phyloP scores from a whole-genome alignment of 2,113 vertebrate species.

The Agelaius phoeniceus region DNA sequence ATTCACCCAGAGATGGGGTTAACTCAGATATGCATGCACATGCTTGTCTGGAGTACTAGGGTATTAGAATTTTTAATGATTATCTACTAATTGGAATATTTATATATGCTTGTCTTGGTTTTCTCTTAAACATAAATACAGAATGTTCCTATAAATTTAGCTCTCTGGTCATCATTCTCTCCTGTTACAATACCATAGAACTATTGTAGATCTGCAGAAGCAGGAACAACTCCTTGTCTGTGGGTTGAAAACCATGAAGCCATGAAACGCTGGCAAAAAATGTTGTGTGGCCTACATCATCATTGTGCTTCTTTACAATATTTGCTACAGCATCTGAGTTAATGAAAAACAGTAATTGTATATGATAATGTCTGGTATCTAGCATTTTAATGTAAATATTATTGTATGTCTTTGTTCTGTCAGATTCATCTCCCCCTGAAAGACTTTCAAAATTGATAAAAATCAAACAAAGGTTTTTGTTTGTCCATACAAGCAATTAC shows the following conservation, averaged over 20 bases:
- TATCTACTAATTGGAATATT: background rate
- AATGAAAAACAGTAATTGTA: background rate
- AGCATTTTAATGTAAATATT: background rate
- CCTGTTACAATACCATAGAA: background rate
- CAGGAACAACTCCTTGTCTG: background rate
- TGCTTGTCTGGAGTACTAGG: background rate
- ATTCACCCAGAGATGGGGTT: background rate
- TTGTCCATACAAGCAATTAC: background rate
- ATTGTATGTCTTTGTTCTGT: background rate
- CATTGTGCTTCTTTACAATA: background rate
- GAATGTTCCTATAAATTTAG: background rate
- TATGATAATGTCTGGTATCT: background rate
- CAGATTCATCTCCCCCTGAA: background rate
- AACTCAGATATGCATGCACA: accelerated
- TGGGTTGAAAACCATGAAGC: background rate
- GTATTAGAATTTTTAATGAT: background rate
- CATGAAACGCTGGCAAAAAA: background rate
- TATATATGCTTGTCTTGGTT: background rate
- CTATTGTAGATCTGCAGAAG: background rate
- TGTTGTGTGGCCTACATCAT: background rate
- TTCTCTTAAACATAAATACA: background rate
- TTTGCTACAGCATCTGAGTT: background rate
- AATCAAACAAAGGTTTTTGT: background rate
- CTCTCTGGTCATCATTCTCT: background rate
- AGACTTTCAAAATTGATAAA: background rate